Evolutionary conservation across 2,113 vertebrate species (phyloP).

Genomic region (Tetrax tetrax): DNA sequence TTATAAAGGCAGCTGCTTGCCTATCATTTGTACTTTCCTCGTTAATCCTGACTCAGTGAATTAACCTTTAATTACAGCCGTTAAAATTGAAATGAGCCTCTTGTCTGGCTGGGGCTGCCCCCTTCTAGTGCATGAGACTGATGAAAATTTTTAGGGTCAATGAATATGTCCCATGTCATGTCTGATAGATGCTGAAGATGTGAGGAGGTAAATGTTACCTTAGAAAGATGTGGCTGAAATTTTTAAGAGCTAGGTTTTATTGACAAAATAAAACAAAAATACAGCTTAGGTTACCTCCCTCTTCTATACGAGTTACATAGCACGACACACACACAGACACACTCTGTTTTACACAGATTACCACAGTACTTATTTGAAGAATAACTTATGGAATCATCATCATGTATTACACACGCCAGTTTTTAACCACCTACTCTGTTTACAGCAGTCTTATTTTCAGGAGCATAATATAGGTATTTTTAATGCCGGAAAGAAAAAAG

Average conservation of each 20-base stretch:
- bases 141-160: conserved; percentile 93
- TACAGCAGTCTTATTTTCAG: not conserved
- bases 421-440: not conserved
- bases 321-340: not conserved
- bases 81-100: conserved; percentile 92
- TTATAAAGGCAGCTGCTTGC: conserved; percentile 92
- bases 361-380: not conserved
- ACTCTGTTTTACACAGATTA: not conserved
- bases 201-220: conserved; percentile 89
- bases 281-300: not conserved
- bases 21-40: conserved; percentile 95
- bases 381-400: not conserved
- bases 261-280: conserved; percentile 68
- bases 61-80: conserved; percentile 97
- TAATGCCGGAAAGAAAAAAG: not conserved
- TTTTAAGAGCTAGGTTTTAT: conserved; percentile 72
- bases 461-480: not conserved
- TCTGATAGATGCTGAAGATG: conserved; percentile 88
- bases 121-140: conserved; percentile 81
- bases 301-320: not conserved
- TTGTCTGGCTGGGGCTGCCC: conserved; percentile 81
- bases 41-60: conserved; percentile 97
- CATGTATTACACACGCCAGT: not conserved
- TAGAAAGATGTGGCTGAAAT: conserved; percentile 80
- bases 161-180: conserved; percentile 89